A percentile compares a stretch with the other conserved stretches of the same genome.
These are phyloP conservation scores for Cyaniris semiargus DNA, from an alignment of 2,888 invertebrate genomes.

Conservation along the genomic window DNA sequence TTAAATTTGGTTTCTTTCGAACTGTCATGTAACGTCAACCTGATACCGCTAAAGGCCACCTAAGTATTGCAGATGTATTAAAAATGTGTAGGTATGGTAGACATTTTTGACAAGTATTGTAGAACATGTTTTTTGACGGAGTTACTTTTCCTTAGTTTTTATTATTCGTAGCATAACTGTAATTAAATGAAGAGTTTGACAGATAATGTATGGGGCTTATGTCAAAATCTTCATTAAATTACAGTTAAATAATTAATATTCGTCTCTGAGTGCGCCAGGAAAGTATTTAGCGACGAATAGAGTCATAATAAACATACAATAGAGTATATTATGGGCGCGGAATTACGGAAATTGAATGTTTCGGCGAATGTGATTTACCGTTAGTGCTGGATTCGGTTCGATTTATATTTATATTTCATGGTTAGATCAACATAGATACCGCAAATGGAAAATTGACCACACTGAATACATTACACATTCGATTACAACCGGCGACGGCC, in stretches of 20 bases:
- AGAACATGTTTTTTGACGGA: no score
- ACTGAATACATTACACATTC: slow-evolving; percentile 33
- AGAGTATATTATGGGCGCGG: slow-evolving; percentile 42
- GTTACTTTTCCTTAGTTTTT: no score
- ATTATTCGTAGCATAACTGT: no score
- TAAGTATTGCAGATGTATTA: no score
- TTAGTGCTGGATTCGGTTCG: slow-evolving; percentile 38
- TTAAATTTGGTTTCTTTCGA: no score
- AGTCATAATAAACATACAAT: slow-evolving; percentile 34
- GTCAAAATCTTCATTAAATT: not conserved
- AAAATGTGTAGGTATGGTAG: no score
- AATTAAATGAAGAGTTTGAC: no score
- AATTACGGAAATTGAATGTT: slow-evolving; percentile 64
- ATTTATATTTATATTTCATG: slow-evolving; percentile 36
- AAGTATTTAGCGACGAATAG: slow-evolving; percentile 8
- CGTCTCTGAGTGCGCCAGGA: no score
- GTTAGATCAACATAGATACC: slow-evolving; percentile 35
- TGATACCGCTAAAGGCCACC: no score
- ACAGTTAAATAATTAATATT: not conserved
- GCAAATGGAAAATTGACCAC: slow-evolving; percentile 38
- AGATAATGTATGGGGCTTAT: no score
- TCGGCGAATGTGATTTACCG: slow-evolving; percentile 59
- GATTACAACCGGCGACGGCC: slow-evolving; percentile 5
- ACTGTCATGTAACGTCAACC: no score
- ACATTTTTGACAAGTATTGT: no score